Percentiles rank a stretch among this genome's conserved stretches.
phyloP scores from a whole-genome alignment of 1,140 invertebrate genomes.

The Drosophila pectinifera region DNA sequence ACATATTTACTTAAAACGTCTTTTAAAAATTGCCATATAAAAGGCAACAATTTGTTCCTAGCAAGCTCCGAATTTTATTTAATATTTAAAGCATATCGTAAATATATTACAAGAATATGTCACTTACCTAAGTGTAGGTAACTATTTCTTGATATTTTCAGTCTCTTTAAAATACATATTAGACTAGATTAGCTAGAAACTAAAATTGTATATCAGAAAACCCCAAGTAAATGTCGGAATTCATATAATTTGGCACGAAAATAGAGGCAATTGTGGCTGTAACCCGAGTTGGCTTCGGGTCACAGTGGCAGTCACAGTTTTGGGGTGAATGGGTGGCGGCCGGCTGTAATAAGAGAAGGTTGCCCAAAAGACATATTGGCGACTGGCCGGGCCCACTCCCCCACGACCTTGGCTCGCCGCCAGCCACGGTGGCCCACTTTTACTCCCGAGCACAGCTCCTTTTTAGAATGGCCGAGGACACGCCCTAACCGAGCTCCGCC shows the following conservation, averaged over 20 bases:
- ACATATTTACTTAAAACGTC: neutral
- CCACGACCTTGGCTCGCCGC: constrained; percentile 61
- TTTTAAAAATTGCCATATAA: neutral
- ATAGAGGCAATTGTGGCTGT: constrained; percentile 15
- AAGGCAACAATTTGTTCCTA: neutral
- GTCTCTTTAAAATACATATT: neutral
- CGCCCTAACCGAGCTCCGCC: constrained; percentile 36
- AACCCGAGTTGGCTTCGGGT: constrained; percentile 31
- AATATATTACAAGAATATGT: neutral
- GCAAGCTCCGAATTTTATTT: neutral
- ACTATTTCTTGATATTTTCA: neutral
- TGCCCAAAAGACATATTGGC: constrained; percentile 27
- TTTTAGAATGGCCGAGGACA: constrained; percentile 43
- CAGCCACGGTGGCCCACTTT: constrained; percentile 64
- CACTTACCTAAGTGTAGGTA: neutral
- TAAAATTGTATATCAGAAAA: neutral
- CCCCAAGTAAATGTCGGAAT: neutral
- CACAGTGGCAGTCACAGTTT: constrained; percentile 23
- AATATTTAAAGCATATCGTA: neutral
- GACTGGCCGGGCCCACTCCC: constrained; percentile 41
- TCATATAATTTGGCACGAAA: neutral
- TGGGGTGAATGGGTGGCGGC: constrained; percentile 32
- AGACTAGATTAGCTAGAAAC: too few species aligned
- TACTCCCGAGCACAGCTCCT: constrained; percentile 40
- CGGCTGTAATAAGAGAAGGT: constrained; percentile 40